Evolutionary conservation across 2,888 invertebrate genomes (phyloP).

Genomic region (Cephus rjabovi): DNA sequence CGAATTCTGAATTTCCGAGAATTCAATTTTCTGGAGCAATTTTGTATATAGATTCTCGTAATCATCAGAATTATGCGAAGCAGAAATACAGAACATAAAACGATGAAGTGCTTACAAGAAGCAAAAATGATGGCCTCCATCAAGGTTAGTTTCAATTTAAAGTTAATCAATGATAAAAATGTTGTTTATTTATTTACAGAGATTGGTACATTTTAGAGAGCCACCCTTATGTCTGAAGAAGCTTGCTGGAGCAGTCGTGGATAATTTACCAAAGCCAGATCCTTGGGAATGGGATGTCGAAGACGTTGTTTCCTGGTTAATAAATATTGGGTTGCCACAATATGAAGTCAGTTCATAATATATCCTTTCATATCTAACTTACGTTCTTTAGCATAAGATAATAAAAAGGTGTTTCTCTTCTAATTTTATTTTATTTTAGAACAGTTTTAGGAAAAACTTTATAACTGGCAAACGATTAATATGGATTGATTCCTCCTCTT

Average conservation of each 20-base stretch:
- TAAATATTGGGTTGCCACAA: neutral
- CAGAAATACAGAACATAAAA: neutral
- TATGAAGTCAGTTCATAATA: neutral
- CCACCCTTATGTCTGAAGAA: neutral
- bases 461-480: neutral
- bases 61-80: neutral
- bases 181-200: neutral
- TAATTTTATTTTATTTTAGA: neutral
- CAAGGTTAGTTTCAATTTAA: neutral
- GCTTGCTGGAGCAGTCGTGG: neutral
- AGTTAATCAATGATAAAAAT: neutral
- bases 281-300: neutral
- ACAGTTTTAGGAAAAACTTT: neutral
- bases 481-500: neutral
- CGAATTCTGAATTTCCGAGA: neutral
- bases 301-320: neutral
- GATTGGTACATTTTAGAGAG: neutral
- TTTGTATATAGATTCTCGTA: neutral
- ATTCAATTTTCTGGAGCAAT: neutral
- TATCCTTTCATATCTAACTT: neutral
- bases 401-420: neutral
- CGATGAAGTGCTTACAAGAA: neutral
- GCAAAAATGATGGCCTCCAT: neutral
- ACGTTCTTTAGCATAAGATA: neutral
- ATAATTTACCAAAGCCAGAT: neutral